A percentile compares a stretch with the other conserved stretches of the same genome.
phyloP scores from a whole-genome alignment of 2,113 vertebrate species.

The Microtus richardsoni region DNA sequence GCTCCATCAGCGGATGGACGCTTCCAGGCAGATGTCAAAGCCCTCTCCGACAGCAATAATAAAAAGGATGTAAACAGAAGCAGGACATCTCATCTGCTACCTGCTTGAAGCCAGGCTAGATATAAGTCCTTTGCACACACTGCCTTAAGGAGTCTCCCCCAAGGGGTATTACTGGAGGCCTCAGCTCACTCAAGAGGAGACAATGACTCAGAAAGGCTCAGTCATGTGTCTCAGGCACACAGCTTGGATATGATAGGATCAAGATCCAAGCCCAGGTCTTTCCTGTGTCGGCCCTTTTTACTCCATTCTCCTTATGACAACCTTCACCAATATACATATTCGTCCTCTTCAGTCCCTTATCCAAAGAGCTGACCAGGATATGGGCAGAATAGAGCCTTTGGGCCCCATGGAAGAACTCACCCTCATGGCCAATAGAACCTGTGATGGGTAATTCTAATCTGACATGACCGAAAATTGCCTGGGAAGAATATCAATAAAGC shows the following conservation, averaged over 20 bases:
- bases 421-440: background rate
- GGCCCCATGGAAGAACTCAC: background rate
- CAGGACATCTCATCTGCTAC: background rate
- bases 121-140: background rate
- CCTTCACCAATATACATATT: background rate
- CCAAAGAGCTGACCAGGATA: background rate
- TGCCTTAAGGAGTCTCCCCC: background rate
- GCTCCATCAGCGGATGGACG: background rate
- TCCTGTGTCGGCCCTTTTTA: background rate
- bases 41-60: background rate
- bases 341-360: background rate
- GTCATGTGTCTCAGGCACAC: background rate
- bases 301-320: background rate
- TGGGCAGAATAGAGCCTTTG: background rate
- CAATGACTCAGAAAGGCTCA: background rate
- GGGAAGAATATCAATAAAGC: background rate
- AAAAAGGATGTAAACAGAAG: background rate
- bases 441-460: background rate
- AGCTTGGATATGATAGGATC: background rate
- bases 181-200: background rate
- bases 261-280: background rate
- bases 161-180: no score
- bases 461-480: background rate
- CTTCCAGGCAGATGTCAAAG: background rate
- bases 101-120: background rate